These are phyloP conservation scores for Dromaius novaehollandiae DNA, from an alignment of 2,113 vertebrate genomes.

Conservation along the genomic window DNA sequence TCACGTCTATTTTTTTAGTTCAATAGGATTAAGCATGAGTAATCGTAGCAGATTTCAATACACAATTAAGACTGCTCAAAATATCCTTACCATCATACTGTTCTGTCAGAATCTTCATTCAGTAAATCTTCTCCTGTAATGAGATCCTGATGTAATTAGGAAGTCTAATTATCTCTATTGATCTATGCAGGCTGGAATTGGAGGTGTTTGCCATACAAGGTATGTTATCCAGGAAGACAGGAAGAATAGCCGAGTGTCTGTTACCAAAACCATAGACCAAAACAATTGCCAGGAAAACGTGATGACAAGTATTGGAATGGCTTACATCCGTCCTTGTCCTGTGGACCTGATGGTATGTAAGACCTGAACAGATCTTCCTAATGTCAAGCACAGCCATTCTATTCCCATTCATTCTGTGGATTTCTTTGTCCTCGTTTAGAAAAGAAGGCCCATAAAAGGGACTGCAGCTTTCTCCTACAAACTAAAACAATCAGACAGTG, in stretches of 20 bases:
- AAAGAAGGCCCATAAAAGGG: conserved; percentile 77
- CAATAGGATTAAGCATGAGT: neutral
- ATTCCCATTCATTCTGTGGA: neutral
- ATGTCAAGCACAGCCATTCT: neutral
- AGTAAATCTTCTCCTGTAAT: neutral
- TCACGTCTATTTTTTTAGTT: neutral
- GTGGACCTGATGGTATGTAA: conserved; percentile 67
- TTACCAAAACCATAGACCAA: conserved; percentile 83
- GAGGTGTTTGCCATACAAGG: conserved; percentile 85
- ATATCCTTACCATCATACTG: too few relatives aligned
- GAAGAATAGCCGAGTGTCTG: conserved; percentile 55
- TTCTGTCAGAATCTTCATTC: too few relatives aligned
- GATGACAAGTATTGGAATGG: conserved; percentile 73
- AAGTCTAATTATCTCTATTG: neutral
- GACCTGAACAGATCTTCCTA: neutral
- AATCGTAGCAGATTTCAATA: neutral
- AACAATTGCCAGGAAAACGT: conserved; percentile 82
- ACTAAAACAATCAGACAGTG: conserved; percentile 70
- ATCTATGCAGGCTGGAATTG: conserved; percentile 77
- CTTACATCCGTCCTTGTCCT: conserved; percentile 73
- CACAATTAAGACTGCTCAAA: neutral
- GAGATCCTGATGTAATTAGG: neutral
- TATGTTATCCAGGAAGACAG: conserved; percentile 81
- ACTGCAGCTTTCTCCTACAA: conserved; percentile 75
- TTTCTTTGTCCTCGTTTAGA: conserved; percentile 62